These are phyloP conservation scores for Lagodon rhomboides DNA, from an alignment of 2,797 vertebrate genomes.

Conservation along the genomic window DNA sequence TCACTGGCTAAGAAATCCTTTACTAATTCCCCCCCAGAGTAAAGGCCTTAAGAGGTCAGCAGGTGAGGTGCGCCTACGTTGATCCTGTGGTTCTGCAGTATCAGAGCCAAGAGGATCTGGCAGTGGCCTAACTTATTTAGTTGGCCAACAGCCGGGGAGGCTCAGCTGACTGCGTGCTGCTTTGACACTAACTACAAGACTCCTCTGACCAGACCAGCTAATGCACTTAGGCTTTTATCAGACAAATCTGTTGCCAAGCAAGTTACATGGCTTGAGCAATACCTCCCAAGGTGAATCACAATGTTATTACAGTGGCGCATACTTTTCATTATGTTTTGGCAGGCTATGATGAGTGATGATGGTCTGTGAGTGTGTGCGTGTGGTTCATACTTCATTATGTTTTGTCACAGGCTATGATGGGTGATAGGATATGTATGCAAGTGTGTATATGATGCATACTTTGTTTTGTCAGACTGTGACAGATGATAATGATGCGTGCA, in stretches of 20 bases:
- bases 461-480: conserved; percentile 59
- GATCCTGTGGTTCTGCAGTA: conserved; percentile 55
- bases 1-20: conserved; percentile 64
- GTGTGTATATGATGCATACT: conserved; percentile 41
- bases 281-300: conserved; percentile 65
- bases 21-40: conserved; percentile 57
- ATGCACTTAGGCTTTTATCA: conserved; percentile 64
- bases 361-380: conserved; percentile 30
- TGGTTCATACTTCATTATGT: conserved; percentile 46
- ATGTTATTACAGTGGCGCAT: conserved; percentile 67
- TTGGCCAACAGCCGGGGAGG: conserved; percentile 52
- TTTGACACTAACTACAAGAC: conserved; percentile 46
- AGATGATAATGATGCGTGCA: conserved; percentile 39
- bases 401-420: conserved; percentile 50
- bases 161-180: conserved; percentile 53
- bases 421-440: conserved; percentile 27
- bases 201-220: conserved; percentile 39
- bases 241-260: conserved; percentile 56
- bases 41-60: conserved; percentile 66
- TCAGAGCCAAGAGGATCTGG: conserved; percentile 65
- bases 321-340: conserved; percentile 64
- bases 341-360: conserved; percentile 54
- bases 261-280: conserved; percentile 39
- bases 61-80: conserved; percentile 60
- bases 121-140: conserved; percentile 53